phyloP scores from a whole-genome alignment of 1,140 invertebrate species.

The Lepidostoma basale region DNA sequence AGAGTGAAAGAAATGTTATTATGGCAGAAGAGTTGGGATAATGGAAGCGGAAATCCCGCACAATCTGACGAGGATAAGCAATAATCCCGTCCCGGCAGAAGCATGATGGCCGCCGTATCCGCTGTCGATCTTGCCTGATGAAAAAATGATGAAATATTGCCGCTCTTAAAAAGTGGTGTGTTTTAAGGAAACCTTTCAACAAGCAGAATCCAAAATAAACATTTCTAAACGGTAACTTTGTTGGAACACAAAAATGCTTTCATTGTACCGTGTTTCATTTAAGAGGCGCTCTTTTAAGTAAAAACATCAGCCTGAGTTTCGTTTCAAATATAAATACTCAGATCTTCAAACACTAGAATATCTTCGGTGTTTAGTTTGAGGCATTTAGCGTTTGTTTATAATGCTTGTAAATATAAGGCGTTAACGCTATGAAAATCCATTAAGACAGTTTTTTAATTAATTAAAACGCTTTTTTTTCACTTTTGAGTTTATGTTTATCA shows the following conservation, averaged over 20 bases:
- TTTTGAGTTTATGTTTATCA: too few species aligned
- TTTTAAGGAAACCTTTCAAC: not conserved
- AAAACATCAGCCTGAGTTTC: not conserved
- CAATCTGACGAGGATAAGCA: constrained; percentile 15
- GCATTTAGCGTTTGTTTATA: too few species aligned
- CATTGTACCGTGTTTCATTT: not conserved
- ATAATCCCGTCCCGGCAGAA: constrained; percentile 1
- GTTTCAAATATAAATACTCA: too few species aligned
- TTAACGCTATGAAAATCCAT: too few species aligned
- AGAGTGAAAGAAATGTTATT: not conserved
- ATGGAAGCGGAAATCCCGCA: not conserved
- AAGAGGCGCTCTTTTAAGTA: not conserved
- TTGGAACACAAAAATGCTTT: constrained; percentile 20
- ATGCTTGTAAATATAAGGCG: too few species aligned
- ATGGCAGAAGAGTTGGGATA: not conserved
- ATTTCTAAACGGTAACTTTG: constrained; percentile 2
- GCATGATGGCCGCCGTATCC: not conserved
- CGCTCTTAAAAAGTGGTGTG: not conserved
- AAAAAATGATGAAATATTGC: constrained; percentile 8
- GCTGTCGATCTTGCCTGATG: constrained; percentile 19
- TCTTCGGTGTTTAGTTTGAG: too few species aligned
- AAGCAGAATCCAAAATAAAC: not conserved
- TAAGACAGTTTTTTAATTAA: too few species aligned
- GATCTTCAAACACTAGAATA: too few species aligned
- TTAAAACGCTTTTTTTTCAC: too few species aligned